phyloP scores from a whole-genome alignment of 2,888 invertebrate species.

The Helobdella robusta region DNA sequence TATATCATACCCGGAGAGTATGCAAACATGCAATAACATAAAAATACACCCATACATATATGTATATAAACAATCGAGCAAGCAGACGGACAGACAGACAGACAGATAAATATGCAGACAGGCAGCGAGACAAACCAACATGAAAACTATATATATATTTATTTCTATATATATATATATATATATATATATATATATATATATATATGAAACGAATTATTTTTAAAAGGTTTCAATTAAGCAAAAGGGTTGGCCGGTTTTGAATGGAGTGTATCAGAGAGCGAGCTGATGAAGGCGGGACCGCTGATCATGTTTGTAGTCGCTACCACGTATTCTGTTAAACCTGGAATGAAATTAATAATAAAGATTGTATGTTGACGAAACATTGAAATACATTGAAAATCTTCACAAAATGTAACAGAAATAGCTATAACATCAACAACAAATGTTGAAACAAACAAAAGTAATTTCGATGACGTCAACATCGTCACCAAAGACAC shows the following conservation, averaged over 20 bases:
- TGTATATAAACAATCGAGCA: too few species aligned
- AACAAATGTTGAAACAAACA: too few species aligned
- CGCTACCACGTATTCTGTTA: slow-evolving; percentile 61
- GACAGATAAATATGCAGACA: too few species aligned
- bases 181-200: slow-evolving; percentile 1
- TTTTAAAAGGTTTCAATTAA: slow-evolving; percentile 7
- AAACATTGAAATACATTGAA: neutral
- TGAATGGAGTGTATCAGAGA: slow-evolving; percentile 33
- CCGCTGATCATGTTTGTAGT: slow-evolving; percentile 89
- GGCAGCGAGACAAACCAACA: too few species aligned
- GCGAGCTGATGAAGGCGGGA: slow-evolving; percentile 61
- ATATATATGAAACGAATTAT: neutral
- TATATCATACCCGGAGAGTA: too few species aligned
- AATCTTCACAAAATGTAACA: neutral
- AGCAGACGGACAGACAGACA: too few species aligned
- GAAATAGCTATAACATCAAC: neutral
- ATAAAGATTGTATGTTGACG: neutral
- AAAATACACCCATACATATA: too few species aligned
- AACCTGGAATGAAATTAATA: slow-evolving; percentile 41
- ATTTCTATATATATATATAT: neutral
- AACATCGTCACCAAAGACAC: too few species aligned
- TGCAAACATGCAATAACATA: too few species aligned
- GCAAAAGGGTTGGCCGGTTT: slow-evolving; percentile 34
- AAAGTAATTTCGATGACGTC: too few species aligned
- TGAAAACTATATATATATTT: neutral